Conservation (phyloP, 2,797 vertebrate genomes). For the Coracias cyanogaster region DNA sequence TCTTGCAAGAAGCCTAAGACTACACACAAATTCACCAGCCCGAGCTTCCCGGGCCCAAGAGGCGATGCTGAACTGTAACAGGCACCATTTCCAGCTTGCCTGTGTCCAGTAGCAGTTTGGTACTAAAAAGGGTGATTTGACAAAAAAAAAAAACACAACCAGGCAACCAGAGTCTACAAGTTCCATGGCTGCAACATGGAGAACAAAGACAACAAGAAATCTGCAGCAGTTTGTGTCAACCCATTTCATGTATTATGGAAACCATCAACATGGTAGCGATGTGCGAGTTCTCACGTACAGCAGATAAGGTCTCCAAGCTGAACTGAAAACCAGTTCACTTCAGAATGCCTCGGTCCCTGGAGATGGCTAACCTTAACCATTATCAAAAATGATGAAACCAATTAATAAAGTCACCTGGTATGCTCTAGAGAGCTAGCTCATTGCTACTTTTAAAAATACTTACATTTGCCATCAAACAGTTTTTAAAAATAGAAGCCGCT, state of each 20-base stretch:
- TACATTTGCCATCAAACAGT: neutral
- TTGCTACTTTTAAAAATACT: neutral
- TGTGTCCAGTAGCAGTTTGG: neutral
- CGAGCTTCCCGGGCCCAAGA: neutral
- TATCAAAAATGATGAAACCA: neutral
- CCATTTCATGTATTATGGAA: neutral
- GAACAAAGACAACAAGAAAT: neutral
- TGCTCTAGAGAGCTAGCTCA: neutral
- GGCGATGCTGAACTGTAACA: neutral
- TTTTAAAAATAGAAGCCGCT: neutral
- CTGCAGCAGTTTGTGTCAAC: neutral
- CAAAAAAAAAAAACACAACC: neutral
- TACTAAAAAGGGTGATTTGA: neutral
- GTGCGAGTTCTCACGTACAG: rapidly evolving
- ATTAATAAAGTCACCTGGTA: neutral
- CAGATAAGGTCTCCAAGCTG: neutral
- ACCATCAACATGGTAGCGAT: neutral
- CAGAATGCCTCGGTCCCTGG: neutral
- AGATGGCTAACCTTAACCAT: neutral
- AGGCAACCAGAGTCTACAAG: neutral
- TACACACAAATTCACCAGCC: neutral
- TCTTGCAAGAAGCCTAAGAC: neutral
- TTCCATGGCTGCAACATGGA: neutral
- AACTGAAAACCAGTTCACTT: neutral
- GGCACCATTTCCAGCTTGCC: neutral